These are phyloP conservation scores for Uria lomvia DNA, from an alignment of 2,113 vertebrate species.

Conservation along the genomic window DNA sequence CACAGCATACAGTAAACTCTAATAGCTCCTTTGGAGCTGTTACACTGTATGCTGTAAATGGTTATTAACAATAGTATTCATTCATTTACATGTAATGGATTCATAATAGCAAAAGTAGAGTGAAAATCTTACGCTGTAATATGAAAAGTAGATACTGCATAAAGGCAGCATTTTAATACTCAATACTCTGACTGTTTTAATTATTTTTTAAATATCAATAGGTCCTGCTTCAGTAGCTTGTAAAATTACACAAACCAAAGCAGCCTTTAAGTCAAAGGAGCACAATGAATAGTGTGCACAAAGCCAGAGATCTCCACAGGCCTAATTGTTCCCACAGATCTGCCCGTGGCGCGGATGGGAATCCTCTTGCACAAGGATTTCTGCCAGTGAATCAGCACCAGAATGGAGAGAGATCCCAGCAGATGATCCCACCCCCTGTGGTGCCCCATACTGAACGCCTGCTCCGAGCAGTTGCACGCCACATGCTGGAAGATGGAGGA, in stretches of 20 bases:
- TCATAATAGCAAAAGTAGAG: conserved; percentile 63
- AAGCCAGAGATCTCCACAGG: not conserved
- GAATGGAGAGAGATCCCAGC: not conserved
- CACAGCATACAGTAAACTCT: conserved; percentile 65
- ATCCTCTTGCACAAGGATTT: not conserved
- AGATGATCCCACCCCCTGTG: not conserved
- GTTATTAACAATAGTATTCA: conserved; percentile 68
- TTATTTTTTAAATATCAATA: conserved; percentile 66
- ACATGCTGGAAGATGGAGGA: not conserved
- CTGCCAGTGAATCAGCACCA: not conserved
- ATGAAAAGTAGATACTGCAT: conserved; percentile 59
- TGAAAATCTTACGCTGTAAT: conserved; percentile 43
- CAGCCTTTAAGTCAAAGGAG: conserved; percentile 23
- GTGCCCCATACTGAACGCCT: accelerated
- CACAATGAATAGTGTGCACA: not conserved
- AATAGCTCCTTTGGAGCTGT: conserved; percentile 67
- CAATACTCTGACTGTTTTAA: conserved; percentile 57
- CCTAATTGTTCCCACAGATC: not conserved
- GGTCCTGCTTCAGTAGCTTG: conserved; percentile 57
- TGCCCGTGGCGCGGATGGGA: not conserved
- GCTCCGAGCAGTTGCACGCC: not conserved
- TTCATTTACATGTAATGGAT: conserved; percentile 68
- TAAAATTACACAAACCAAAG: conserved; percentile 55
- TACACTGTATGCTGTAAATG: conserved; percentile 63
- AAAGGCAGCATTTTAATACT: conserved; percentile 60